Evolutionary conservation across 2,797 vertebrate genomes (phyloP).

Genomic region (Pogonophryne albipinna): DNA sequence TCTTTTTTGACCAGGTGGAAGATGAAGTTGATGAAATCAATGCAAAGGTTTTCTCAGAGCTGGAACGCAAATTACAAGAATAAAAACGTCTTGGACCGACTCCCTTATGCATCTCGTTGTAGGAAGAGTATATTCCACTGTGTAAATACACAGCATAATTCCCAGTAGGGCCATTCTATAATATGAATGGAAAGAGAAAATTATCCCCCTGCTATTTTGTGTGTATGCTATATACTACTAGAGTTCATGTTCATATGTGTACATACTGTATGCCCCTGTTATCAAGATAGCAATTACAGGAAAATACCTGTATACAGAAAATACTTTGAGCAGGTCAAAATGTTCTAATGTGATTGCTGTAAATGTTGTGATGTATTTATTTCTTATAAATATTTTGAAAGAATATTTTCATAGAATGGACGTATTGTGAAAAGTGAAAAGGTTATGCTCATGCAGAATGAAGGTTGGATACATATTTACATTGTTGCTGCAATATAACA

Average conservation of each 20-base stretch:
- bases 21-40: slow-evolving; percentile 88
- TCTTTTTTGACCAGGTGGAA: slow-evolving; percentile 77
- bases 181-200: slow-evolving; percentile 15
- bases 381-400: slow-evolving; percentile 62
- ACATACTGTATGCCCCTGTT: slow-evolving; percentile 35
- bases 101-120: not conserved
- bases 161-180: not conserved
- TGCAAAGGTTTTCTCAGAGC: slow-evolving; percentile 82
- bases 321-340: slow-evolving; percentile 13
- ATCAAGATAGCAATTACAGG: slow-evolving; percentile 2
- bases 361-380: slow-evolving; percentile 67
- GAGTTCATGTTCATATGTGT: slow-evolving; percentile 19
- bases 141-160: slow-evolving; percentile 21
- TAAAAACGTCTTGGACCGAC: slow-evolving; percentile 29
- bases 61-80: slow-evolving; percentile 85
- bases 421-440: slow-evolving; percentile 8
- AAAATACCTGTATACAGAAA: slow-evolving; percentile 8
- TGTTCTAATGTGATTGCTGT: slow-evolving; percentile 25
- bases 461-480: slow-evolving; percentile 18
- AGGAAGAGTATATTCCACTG: slow-evolving; percentile 12
- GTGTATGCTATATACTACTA: slow-evolving; percentile 32
- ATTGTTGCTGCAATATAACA: not conserved
- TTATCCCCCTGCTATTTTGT: slow-evolving; percentile 27
- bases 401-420: slow-evolving; percentile 46
- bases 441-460: slow-evolving; percentile 18